Evolutionary conservation across 2,113 vertebrate species (phyloP).

Genomic region (Gadus chalcogrammus): DNA sequence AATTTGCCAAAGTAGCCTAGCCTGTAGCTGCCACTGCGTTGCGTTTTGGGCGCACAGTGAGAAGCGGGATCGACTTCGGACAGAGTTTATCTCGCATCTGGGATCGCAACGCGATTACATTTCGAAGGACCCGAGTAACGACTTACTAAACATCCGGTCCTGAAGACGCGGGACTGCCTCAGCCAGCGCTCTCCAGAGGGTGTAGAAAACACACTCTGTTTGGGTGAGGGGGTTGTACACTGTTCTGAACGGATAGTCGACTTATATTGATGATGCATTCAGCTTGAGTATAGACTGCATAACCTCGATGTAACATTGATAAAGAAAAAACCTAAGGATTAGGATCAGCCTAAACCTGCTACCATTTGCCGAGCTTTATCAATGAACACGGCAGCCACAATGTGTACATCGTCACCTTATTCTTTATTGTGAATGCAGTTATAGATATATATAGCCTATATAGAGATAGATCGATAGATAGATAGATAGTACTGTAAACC

Average conservation of each 20-base stretch:
- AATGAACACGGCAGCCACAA: slow-evolving; percentile 76
- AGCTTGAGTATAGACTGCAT: slow-evolving; percentile 29
- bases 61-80: too few relatives aligned
- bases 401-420: slow-evolving; percentile 60
- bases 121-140: slow-evolving; percentile 13
- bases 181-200: too few relatives aligned
- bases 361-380: slow-evolving; percentile 14
- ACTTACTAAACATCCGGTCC: too few relatives aligned
- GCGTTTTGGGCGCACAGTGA: too few relatives aligned
- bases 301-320: slow-evolving; percentile 54
- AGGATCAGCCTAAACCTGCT: too few relatives aligned
- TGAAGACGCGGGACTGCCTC: too few relatives aligned
- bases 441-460: slow-evolving; percentile 54
- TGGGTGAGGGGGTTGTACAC: background rate
- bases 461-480: too few relatives aligned
- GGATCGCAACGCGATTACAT: background rate
- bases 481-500: background rate
- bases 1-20: too few relatives aligned
- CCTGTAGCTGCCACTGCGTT: too few relatives aligned
- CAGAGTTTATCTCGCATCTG: too few relatives aligned
- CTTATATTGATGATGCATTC: background rate
- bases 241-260: too few relatives aligned
- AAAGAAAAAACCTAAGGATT: slow-evolving; percentile 10
- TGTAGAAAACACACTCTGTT: background rate
- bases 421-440: slow-evolving; percentile 66